Evolutionary conservation across 2,888 invertebrate species (phyloP), one percentile per base, ranked within the genome.

Genomic region (Acheta domesticus): DNA sequence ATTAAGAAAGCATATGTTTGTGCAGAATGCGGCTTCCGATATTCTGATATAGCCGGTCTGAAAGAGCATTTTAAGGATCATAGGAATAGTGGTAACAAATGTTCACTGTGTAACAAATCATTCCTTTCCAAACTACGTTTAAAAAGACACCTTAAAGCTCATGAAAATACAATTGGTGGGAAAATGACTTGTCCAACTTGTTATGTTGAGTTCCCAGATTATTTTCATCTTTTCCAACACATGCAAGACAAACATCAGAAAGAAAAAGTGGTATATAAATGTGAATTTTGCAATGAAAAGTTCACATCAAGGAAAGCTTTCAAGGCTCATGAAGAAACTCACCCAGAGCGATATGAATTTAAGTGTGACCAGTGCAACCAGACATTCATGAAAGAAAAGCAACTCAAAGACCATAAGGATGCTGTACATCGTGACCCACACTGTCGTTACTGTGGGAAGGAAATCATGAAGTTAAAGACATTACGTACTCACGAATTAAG

Each of bases 381-480:
- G 77, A 62, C 75, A 49, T 82, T 82, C 75, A 36, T 76, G 16
- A 80, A 82, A 49, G 78, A 81, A 50, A 82, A 81, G 49, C 81
- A 83, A 73, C 80, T 83, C 48, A 78, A 79, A 49, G 80, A 82
- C 11, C 82, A 82, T 50, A 78, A 80, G 16, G 81, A 82, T 36
- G 77, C 76, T 14, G 77, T 76, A 2, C 82, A 83, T 76, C 79
- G 82, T 48, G 82, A 82, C 62, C 80, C 81, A 48, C 81, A 82
- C 36, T 83, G 83, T 76, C 80, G 80, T 11, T 80, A 80, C 50
- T 83, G 83, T 78, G 82, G 82, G 8, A 82, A 82, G 80, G 81
- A 81, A 79, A 81, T 82, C 23, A 78, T 81, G 23, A 81, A 80
- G n/a, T 77, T 80, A 12, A 80, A 82, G 23, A 82, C 82, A 20